Percentiles rank a stretch among this genome's conserved stretches.
phyloP scores from a whole-genome alignment of 1,140 invertebrate species.

The Drosophila varians region DNA sequence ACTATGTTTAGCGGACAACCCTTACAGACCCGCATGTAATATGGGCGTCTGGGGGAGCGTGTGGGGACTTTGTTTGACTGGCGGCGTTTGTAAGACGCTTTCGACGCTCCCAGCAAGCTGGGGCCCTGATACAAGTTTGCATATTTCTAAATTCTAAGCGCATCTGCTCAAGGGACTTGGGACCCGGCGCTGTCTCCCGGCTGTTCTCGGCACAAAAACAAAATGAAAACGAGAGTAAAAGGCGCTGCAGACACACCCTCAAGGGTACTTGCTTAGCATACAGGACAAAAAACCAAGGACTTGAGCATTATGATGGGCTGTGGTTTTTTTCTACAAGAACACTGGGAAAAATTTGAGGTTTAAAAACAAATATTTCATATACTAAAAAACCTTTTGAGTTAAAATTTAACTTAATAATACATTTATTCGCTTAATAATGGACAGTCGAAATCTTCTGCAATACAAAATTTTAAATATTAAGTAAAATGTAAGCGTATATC shows the following conservation, averaged over 20 bases:
- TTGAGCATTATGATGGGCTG: constrained; percentile 2
- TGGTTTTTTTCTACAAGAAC: constrained; percentile 9
- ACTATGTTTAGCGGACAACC: constrained; percentile 54
- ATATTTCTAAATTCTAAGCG: constrained; percentile 81
- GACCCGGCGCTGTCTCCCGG: neutral
- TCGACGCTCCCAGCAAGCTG: constrained; percentile 44
- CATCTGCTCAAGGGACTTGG: constrained; percentile 63
- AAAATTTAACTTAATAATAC: too few relatives aligned
- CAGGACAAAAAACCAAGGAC: constrained; percentile 3
- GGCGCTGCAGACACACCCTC: constrained; percentile 48
- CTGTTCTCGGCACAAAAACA: constrained; percentile 8
- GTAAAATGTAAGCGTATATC: too few relatives aligned
- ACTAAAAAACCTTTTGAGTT: too few relatives aligned
- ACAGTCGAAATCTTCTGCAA: too few relatives aligned
- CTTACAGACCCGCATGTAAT: constrained; percentile 54
- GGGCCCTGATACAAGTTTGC: constrained; percentile 77
- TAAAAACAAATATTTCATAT: too few relatives aligned
- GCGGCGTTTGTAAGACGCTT: constrained; percentile 8
- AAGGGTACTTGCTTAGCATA: constrained; percentile 49
- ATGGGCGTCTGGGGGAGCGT: neutral
- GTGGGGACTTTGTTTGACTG: neutral
- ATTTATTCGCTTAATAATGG: too few relatives aligned
- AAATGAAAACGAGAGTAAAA: constrained; percentile 67
- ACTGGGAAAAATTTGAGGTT: neutral
- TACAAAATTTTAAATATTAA: too few relatives aligned